These are phyloP conservation scores for Triplophysa siluroides DNA, from an alignment of 2,113 vertebrate species.

Conservation along the genomic window DNA sequence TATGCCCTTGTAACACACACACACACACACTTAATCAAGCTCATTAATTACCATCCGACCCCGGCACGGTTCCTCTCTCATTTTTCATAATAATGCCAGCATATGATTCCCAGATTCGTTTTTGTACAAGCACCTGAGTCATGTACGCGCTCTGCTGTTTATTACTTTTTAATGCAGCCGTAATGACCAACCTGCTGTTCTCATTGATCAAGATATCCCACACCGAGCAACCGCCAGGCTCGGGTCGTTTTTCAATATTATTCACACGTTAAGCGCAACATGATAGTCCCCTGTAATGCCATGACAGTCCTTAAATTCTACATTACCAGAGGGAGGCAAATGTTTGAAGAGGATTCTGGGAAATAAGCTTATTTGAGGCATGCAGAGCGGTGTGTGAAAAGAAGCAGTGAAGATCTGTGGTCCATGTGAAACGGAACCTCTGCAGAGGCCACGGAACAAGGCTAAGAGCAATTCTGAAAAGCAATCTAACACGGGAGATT, in stretches of 20 bases:
- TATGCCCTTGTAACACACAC: not conserved
- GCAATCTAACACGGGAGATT: conserved; percentile 44
- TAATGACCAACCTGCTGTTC: conserved; percentile 41
- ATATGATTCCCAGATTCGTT: conserved; percentile 26
- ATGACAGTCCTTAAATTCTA: conserved; percentile 19
- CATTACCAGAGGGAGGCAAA: conserved; percentile 20
- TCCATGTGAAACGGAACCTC: conserved; percentile 14
- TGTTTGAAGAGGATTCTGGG: conserved; percentile 6
- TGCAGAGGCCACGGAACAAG: conserved; percentile 26
- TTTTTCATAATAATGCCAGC: conserved; percentile 45
- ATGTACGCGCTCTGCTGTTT: conserved; percentile 42
- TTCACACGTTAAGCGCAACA: conserved; percentile 18
- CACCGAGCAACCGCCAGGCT: not conserved
- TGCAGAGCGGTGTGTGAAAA: not conserved
- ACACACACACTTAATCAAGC: conserved; percentile 5
- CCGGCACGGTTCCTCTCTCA: conserved; percentile 7
- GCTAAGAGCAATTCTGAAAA: conserved; percentile 59
- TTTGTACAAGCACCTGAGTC: conserved; percentile 31
- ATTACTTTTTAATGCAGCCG: conserved; percentile 56
- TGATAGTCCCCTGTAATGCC: conserved; percentile 12
- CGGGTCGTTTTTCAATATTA: conserved; percentile 40
- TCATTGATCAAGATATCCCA: conserved; percentile 44
- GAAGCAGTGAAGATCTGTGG: conserved; percentile 1
- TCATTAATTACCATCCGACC: conserved; percentile 37
- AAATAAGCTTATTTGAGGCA: not conserved